Conservation (phyloP, 2,113 vertebrate species). For the Otis tarda region DNA sequence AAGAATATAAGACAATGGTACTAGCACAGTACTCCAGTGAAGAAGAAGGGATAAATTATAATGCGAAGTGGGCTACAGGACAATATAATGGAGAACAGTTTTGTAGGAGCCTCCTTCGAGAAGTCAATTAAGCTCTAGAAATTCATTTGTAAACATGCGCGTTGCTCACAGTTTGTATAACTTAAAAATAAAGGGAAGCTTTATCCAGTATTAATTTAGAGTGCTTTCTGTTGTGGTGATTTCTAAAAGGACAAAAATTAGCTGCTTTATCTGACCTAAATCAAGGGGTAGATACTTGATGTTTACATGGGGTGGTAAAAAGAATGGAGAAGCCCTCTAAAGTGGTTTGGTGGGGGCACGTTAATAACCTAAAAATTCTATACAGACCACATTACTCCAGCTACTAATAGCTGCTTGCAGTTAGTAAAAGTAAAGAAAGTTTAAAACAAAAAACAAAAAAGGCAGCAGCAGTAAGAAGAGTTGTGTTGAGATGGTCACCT, state of each 20-base stretch:
- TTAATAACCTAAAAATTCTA: background rate
- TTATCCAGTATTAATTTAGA: background rate
- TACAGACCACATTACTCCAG: background rate
- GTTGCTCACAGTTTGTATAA: rapidly evolving
- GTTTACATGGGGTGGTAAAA: background rate
- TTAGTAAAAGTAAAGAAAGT: background rate
- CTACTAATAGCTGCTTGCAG: background rate
- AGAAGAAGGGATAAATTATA: background rate
- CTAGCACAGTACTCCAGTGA: background rate
- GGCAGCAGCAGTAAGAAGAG: background rate
- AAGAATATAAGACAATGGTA: background rate
- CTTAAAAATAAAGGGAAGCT: background rate
- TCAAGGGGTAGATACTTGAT: too few relatives aligned
- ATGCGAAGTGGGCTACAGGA: background rate
- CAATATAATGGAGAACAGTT: background rate
- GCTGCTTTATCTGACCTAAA: background rate
- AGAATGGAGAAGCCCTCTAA: background rate
- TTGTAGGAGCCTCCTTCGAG: rapidly evolving
- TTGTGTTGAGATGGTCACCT: background rate
- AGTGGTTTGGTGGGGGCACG: background rate
- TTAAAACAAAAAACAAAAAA: background rate
- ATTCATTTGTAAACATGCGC: background rate
- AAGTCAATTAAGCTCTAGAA: background rate
- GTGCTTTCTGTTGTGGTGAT: background rate
- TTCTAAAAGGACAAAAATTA: background rate